Conservation (phyloP, 1,140 invertebrate genomes). For the Augochlora pura region DNA sequence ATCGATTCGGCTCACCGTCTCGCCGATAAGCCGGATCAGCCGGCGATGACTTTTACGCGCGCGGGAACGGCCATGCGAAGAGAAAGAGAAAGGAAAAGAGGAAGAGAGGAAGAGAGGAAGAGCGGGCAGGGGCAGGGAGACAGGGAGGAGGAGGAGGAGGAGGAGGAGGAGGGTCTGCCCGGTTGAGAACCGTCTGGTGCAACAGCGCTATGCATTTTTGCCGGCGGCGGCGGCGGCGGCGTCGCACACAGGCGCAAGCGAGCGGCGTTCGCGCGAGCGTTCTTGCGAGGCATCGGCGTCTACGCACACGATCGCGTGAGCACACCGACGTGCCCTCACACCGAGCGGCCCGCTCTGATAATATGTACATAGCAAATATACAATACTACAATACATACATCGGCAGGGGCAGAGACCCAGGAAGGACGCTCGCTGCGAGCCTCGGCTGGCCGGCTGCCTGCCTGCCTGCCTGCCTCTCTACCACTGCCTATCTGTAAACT, state of each 20-base stretch:
- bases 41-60: slow-evolving; percentile 40
- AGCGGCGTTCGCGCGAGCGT: too few relatives aligned
- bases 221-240: slow-evolving; percentile 65
- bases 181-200: slow-evolving; percentile 75
- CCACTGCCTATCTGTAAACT: slow-evolving; percentile 47
- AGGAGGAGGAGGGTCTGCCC: slow-evolving; percentile 54
- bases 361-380: slow-evolving; percentile 76
- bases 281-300: too few relatives aligned
- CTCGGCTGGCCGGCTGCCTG: slow-evolving; percentile 59
- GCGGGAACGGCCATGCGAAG: slow-evolving; percentile 16
- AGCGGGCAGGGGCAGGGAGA: slow-evolving; percentile 16
- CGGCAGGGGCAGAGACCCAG: slow-evolving; percentile 79
- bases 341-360: slow-evolving; percentile 63
- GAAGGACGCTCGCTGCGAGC: slow-evolving; percentile 73
- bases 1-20: slow-evolving; percentile 49
- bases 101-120: slow-evolving; percentile 15
- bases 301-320: not conserved
- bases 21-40: slow-evolving; percentile 48
- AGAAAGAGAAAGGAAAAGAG: slow-evolving; percentile 28
- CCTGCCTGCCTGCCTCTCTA: slow-evolving; percentile 45
- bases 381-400: slow-evolving; percentile 70
- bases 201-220: slow-evolving; percentile 76
- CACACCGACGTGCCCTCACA: slow-evolving; percentile 48
- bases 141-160: slow-evolving; percentile 36
- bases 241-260: slow-evolving; percentile 2